Percentiles rank a stretch among this genome's conserved stretches.
Evolutionary conservation across 2,888 invertebrate species (phyloP).

Genomic region (Pterobdella sp.): DNA sequence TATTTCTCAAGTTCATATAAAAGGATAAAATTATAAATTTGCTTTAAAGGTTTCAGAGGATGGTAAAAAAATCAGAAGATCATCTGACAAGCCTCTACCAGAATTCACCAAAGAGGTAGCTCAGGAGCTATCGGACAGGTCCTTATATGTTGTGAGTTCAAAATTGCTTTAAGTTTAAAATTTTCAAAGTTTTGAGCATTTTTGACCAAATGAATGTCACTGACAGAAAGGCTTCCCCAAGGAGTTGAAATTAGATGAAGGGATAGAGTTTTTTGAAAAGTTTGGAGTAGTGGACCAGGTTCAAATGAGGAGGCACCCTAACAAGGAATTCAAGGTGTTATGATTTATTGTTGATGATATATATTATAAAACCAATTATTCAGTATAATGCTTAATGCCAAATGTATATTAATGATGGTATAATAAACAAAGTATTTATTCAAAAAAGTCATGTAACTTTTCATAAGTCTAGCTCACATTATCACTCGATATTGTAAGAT

Average conservation of each 20-base stretch:
- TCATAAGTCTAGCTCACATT: neutral
- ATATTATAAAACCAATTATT: too few relatives aligned
- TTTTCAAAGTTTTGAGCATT: neutral
- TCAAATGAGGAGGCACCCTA: slow-evolving; percentile 48
- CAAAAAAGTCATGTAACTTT: neutral
- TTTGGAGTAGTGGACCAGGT: slow-evolving; percentile 66
- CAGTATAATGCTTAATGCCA: neutral
- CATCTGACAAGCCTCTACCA: slow-evolving; percentile 67
- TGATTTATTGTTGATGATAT: neutral
- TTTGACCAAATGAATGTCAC: neutral
- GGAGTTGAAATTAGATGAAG: slow-evolving; percentile 61
- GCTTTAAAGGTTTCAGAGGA: slow-evolving; percentile 60
- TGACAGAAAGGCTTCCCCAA: slow-evolving; percentile 59
- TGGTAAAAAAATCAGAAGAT: slow-evolving; percentile 65
- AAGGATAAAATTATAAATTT: slow-evolving; percentile 15
- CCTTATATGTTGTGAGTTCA: slow-evolving; percentile 59
- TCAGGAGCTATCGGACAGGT: slow-evolving; percentile 66
- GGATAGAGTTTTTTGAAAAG: slow-evolving; percentile 66
- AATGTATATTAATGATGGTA: neutral
- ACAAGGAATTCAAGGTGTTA: slow-evolving; percentile 47
- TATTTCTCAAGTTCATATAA: slow-evolving; percentile 13
- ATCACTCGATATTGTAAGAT: neutral
- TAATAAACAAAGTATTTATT: too few relatives aligned
- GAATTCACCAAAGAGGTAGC: slow-evolving; percentile 74
- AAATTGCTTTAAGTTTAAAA: neutral